These are phyloP conservation scores for Lysiphlebus fabarum DNA, from an alignment of 1,140 invertebrate species.

Conservation along the genomic window DNA sequence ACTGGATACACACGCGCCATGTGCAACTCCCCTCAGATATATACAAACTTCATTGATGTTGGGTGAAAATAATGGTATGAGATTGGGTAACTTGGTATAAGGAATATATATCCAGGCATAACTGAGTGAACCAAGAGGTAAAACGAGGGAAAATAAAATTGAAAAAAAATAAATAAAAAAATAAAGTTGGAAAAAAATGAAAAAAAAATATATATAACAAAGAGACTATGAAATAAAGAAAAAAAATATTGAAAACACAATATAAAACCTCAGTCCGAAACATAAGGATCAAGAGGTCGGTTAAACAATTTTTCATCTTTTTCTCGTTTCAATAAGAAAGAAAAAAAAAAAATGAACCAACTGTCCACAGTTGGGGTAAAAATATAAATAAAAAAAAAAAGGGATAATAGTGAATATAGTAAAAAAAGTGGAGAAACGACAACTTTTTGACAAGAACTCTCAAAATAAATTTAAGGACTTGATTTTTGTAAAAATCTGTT, in stretches of 20 bases:
- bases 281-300: not conserved
- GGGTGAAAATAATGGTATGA: slow-evolving; percentile 24
- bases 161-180: too few relatives aligned
- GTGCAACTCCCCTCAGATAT: slow-evolving; percentile 30
- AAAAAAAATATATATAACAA: too few relatives aligned
- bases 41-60: slow-evolving; percentile 55
- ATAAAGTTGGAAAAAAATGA: too few relatives aligned
- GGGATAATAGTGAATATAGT: too few relatives aligned
- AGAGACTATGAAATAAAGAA: not conserved
- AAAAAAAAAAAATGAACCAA: too few relatives aligned
- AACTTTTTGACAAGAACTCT: too few relatives aligned
- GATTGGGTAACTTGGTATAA: not conserved
- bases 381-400: too few relatives aligned
- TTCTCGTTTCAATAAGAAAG: slow-evolving; percentile 3
- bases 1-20: slow-evolving; percentile 52
- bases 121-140: not conserved
- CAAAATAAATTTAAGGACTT: too few relatives aligned
- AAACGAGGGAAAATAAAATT: not conserved
- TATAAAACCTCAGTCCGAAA: not conserved
- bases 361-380: too few relatives aligned
- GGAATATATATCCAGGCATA: not conserved
- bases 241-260: not conserved
- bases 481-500: too few relatives aligned
- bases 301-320: slow-evolving; percentile 24
- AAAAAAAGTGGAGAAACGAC: too few relatives aligned